These are phyloP conservation scores for Nestor notabilis DNA, from an alignment of 2,113 vertebrate genomes.

Conservation along the genomic window DNA sequence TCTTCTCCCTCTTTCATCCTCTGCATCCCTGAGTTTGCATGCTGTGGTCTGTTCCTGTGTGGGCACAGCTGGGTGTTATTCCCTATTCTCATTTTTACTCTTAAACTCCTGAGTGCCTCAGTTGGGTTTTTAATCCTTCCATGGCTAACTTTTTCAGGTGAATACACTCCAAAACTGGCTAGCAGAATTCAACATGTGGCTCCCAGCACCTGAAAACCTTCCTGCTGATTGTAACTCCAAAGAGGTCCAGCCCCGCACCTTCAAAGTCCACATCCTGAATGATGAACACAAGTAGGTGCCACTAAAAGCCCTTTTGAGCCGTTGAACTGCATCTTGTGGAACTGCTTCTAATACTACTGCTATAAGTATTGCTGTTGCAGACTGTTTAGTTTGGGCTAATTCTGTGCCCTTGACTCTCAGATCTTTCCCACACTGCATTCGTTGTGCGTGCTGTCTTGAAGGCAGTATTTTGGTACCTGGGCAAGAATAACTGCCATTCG, in stretches of 20 bases:
- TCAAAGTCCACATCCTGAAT: constrained; percentile 95
- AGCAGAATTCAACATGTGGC: constrained; percentile 97
- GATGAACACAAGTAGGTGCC: constrained; percentile 95
- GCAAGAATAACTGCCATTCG: not conserved
- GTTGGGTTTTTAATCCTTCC: not conserved
- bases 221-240: constrained; percentile 84
- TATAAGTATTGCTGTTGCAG: not conserved
- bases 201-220: constrained; percentile 88
- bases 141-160: constrained; percentile 79
- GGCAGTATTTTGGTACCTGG: not conserved
- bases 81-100: not conserved
- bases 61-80: not conserved
- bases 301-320: not conserved
- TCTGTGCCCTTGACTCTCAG: not conserved
- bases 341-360: no score
- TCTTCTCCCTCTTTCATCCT: not conserved
- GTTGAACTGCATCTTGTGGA: not conserved
- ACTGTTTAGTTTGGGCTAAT: not conserved
- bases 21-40: not conserved
- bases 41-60: not conserved
- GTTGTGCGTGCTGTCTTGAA: not conserved
- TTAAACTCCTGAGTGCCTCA: not conserved
- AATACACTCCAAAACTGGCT: constrained; percentile 99
- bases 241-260: constrained; percentile 82
- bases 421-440: not conserved